Conservation (phyloP, 2,888 invertebrate species). For the Saturnia pavonia region DNA sequence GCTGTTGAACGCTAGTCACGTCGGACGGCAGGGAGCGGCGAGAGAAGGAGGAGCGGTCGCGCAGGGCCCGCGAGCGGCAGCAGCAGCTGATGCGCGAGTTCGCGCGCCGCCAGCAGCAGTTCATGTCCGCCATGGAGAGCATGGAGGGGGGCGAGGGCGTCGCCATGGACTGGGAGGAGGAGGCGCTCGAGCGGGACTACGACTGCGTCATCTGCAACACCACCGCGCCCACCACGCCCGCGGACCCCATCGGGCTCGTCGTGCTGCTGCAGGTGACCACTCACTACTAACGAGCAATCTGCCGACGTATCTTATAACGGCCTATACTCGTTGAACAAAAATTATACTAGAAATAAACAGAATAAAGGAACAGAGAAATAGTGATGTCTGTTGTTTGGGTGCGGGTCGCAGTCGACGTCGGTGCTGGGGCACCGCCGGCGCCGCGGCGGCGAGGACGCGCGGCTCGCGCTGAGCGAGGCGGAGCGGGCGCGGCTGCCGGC, state of each 20-base stretch:
- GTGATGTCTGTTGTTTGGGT: not conserved
- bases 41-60: constrained; percentile 92
- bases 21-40: constrained; percentile 78
- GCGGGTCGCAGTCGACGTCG: constrained; percentile 85
- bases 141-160: constrained; percentile 70
- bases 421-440: constrained; percentile 89
- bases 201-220: constrained; percentile 98
- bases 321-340: too few species aligned
- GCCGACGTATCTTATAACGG: too few species aligned
- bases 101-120: constrained; percentile 94
- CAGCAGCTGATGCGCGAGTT: constrained; percentile 96
- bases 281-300: too few species aligned
- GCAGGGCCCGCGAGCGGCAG: constrained; percentile 93
- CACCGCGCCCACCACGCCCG: constrained; percentile 91
- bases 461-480: constrained; percentile 70
- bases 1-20: too few species aligned
- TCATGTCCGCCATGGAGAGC: constrained; percentile 85
- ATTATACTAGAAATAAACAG: too few species aligned
- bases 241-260: constrained; percentile 90
- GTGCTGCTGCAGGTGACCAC: constrained; percentile 88
- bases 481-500: constrained; percentile 77
- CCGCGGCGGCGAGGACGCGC: constrained; percentile 63
- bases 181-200: constrained; percentile 87
- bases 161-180: constrained; percentile 85
- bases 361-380: too few species aligned